phyloP scores from a whole-genome alignment of 2,113 vertebrate species.

The Mugil cephalus region DNA sequence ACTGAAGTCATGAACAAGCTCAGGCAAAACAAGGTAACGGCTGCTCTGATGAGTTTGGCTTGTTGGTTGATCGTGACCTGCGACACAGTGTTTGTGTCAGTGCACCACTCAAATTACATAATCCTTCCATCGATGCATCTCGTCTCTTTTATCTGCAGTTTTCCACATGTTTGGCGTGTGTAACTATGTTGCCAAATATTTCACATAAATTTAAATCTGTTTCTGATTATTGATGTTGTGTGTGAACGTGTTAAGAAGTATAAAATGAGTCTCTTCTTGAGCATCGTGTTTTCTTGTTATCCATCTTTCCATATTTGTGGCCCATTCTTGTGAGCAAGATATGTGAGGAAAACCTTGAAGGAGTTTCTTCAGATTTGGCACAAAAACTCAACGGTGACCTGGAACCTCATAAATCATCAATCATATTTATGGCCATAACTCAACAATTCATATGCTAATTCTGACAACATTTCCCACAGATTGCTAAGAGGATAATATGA shows the following conservation, averaged over 20 bases:
- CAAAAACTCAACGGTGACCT: no score
- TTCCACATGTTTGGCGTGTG: slow-evolving; percentile 3
- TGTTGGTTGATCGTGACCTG: slow-evolving; percentile 2
- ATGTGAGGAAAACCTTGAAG: no score
- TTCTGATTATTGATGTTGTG: neutral
- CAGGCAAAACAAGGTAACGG: slow-evolving; percentile 91
- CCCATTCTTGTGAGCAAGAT: no score
- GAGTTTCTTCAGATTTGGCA: no score
- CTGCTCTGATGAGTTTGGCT: slow-evolving; percentile 36
- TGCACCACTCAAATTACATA: slow-evolving; percentile 24
- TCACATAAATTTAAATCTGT: no score
- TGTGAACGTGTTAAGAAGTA: neutral
- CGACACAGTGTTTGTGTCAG: neutral
- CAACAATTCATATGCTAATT: no score
- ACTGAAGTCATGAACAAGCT: slow-evolving; percentile 99
- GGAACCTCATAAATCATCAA: no score
- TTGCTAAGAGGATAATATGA: no score
- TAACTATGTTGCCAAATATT: neutral
- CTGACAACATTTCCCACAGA: no score
- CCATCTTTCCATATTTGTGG: no score
- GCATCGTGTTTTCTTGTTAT: no score
- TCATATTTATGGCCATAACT: no score
- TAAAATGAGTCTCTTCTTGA: neutral
- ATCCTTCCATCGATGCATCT: slow-evolving; percentile 14
- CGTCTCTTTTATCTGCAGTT: slow-evolving; percentile 1